Evolutionary conservation across 2,113 vertebrate genomes (phyloP).

Genomic region (Origma solitaria): DNA sequence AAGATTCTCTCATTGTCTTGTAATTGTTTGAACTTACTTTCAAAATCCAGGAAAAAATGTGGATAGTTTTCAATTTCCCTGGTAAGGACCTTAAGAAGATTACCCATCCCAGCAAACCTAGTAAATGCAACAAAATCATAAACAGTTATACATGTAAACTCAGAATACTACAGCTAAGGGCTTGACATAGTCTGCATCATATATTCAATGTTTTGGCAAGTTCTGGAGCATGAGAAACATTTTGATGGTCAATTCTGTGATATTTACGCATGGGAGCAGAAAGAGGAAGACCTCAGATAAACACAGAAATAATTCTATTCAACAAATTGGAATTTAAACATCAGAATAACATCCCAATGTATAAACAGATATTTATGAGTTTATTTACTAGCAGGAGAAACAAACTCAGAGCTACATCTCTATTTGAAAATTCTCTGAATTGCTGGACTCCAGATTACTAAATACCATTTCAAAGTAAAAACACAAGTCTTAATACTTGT

Average conservation of each 20-base stretch:
- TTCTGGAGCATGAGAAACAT: conserved; percentile 7
- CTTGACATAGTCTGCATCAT: conserved; percentile 24
- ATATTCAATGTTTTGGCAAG: background rate
- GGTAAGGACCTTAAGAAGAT: conserved; percentile 99
- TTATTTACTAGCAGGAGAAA: background rate
- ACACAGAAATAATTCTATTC: background rate
- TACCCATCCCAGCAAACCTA: conserved; percentile 99
- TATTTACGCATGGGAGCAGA: background rate
- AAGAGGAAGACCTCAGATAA: background rate
- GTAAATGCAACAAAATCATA: conserved; percentile 73
- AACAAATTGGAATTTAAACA: background rate
- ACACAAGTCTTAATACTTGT: background rate
- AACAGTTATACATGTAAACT: conserved; percentile 53
- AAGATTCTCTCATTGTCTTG: conserved; percentile 27
- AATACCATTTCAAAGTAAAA: background rate
- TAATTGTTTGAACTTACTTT: conserved; percentile 90
- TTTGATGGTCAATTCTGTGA: background rate
- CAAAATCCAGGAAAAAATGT: conserved; percentile 99
- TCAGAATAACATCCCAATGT: background rate
- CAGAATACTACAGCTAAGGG: background rate
- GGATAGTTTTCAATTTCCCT: conserved; percentile 99
- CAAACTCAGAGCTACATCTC: background rate
- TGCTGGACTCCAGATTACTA: background rate
- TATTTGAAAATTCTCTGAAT: background rate
- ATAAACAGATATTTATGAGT: background rate